Percentiles rank a stretch among this genome's conserved stretches.
phyloP scores from a whole-genome alignment of 2,113 vertebrate species.

The Carassius gibelio region DNA sequence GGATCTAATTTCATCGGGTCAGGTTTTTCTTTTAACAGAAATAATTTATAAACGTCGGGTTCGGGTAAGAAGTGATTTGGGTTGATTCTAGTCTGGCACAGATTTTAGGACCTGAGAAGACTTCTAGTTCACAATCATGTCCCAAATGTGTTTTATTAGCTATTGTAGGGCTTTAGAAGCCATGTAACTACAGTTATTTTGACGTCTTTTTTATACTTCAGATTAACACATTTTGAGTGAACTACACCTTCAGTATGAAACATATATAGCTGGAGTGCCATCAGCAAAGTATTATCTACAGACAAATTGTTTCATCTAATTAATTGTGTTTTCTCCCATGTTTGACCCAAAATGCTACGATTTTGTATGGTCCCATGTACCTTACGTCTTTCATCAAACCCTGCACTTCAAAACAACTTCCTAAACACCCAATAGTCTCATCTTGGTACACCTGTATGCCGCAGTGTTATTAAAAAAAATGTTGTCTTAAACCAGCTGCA shows the following conservation, averaged over 20 bases:
- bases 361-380: neutral
- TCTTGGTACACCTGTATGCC: neutral
- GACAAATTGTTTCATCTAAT: neutral
- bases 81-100: no score
- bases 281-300: neutral
- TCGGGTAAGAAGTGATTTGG: no score
- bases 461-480: neutral
- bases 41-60: no score
- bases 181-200: neutral
- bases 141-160: neutral
- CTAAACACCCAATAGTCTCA: neutral
- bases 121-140: neutral
- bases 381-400: neutral
- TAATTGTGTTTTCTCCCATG: neutral
- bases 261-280: neutral
- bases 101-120: no score
- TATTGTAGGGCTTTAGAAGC: neutral
- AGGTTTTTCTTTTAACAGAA: no score
- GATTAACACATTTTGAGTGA: neutral
- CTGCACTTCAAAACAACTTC: neutral
- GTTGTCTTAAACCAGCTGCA: slow-evolving; percentile 1
- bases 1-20: no score
- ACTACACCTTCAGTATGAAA: neutral
- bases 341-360: neutral
- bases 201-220: neutral